Percentiles rank a stretch among this genome's conserved stretches.
Evolutionary conservation across 2,113 vertebrate genomes (phyloP).

Genomic region (Gobius niger): DNA sequence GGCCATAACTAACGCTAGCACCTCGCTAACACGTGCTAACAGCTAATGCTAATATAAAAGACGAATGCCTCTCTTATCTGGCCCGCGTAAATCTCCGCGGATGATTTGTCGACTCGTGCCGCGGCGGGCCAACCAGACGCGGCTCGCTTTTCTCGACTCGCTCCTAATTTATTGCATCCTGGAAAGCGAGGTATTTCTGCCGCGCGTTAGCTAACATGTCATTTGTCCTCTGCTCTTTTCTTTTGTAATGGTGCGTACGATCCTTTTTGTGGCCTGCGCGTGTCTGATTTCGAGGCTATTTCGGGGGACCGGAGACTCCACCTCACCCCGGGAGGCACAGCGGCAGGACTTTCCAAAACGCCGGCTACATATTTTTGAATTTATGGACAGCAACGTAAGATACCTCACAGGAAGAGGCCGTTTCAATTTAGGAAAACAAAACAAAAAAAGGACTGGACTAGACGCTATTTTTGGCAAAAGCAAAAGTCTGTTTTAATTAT

Average conservation of each 20-base stretch:
- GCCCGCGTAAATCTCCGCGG: constrained; percentile 32
- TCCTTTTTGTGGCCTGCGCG: constrained; percentile 16
- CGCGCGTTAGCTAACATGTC: constrained; percentile 50
- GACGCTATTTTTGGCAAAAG: background rate
- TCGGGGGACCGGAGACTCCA: constrained; percentile 12
- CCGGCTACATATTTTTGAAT: constrained; percentile 12
- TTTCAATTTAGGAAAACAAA: background rate
- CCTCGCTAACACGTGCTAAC: constrained; percentile 5
- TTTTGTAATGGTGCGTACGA: constrained; percentile 43
- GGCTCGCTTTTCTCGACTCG: constrained; percentile 20
- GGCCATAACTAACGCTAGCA: constrained; percentile 1
- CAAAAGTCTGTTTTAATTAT: background rate
- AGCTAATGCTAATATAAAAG: constrained; percentile 34
- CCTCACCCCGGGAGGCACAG: constrained; percentile 18
- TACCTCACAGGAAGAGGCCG: background rate
- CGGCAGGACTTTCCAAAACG: background rate
- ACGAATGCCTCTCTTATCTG: constrained; percentile 12
- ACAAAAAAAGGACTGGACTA: background rate
- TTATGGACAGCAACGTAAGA: constrained; percentile 1
- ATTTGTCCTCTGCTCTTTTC: constrained; percentile 40
- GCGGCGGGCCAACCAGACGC: constrained; percentile 31
- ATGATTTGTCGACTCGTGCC: constrained; percentile 31
- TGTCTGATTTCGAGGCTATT: constrained; percentile 45
- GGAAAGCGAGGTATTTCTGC: constrained; percentile 39
- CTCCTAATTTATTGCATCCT: constrained; percentile 43